A percentile compares a stretch with the other conserved stretches of the same genome.
phyloP scores from a whole-genome alignment of 2,888 invertebrate genomes.

The Acleris sparsana region DNA sequence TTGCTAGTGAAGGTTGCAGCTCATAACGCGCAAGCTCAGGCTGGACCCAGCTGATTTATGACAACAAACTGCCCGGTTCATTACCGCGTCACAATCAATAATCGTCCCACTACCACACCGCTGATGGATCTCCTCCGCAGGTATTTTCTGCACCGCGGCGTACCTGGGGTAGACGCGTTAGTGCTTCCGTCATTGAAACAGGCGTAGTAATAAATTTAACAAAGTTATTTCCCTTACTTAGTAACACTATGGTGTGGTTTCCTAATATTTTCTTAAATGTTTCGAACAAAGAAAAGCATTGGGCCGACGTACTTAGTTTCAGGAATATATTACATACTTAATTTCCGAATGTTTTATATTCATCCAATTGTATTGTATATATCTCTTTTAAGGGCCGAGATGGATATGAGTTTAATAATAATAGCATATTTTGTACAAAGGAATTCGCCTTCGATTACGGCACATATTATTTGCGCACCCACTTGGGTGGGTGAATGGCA shows the following conservation, averaged over 20 bases:
- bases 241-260: not conserved
- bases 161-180: not conserved
- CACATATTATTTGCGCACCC: constrained; percentile 45
- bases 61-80: constrained; percentile 58
- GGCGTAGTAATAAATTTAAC: not conserved
- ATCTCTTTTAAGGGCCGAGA: not conserved
- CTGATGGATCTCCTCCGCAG: constrained; percentile 61
- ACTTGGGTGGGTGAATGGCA: constrained; percentile 47
- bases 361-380: not conserved
- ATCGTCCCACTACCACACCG: constrained; percentile 51
- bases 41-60: constrained; percentile 63
- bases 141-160: constrained; percentile 48
- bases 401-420: too few relatives aligned
- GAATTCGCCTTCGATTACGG: constrained; percentile 44
- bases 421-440: constrained; percentile 21
- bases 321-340: too few relatives aligned
- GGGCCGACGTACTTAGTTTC: too few relatives aligned
- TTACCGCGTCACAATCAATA: constrained; percentile 77
- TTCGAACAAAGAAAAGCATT: too few relatives aligned
- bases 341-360: too few relatives aligned
- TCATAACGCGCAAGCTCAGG: constrained; percentile 45
- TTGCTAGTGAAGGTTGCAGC: constrained; percentile 36
- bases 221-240: not conserved
- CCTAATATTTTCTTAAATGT: too few relatives aligned
- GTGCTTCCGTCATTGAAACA: constrained; percentile 6